Conservation (phyloP, 2,888 invertebrate species). For the Pyralis farinalis region DNA sequence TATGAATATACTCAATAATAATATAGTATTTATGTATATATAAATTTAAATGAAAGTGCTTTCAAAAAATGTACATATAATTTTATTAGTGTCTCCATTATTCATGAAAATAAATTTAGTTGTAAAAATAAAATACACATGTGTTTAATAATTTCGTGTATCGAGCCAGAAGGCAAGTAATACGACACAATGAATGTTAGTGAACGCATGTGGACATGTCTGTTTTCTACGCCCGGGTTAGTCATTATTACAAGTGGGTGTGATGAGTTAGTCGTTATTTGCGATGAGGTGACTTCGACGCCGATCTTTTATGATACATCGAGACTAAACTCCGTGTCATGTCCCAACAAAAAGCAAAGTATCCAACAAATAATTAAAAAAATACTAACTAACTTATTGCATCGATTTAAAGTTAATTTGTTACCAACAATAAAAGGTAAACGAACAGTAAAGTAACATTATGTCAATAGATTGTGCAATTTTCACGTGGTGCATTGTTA, state of each 20-base stretch:
- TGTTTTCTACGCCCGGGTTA: slow-evolving; percentile 65
- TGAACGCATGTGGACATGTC: slow-evolving; percentile 48
- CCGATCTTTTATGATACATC: slow-evolving; percentile 46
- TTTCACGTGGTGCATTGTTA: slow-evolving; percentile 5
- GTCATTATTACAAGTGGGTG: slow-evolving; percentile 41
- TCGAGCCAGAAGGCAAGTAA: slow-evolving; percentile 63
- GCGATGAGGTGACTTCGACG: slow-evolving; percentile 36
- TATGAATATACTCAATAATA: too few species aligned
- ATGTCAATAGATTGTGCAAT: slow-evolving; percentile 6
- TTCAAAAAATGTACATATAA: too few species aligned
- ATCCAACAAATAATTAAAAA: slow-evolving; percentile 26
- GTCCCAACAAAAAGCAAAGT: slow-evolving; percentile 22
- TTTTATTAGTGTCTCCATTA: too few species aligned
- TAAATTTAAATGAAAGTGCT: too few species aligned
- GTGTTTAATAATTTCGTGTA: too few species aligned
- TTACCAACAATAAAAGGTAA: slow-evolving; percentile 32
- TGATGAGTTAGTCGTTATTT: slow-evolving; percentile 53
- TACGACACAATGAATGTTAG: slow-evolving; percentile 58
- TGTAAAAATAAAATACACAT: too few species aligned
- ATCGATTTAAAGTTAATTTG: slow-evolving; percentile 24
- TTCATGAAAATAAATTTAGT: too few species aligned
- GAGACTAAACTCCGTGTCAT: slow-evolving; percentile 41
- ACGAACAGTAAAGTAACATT: slow-evolving; percentile 54
- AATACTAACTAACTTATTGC: slow-evolving; percentile 31
- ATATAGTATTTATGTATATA: too few species aligned